These are phyloP conservation scores for Schizaphis graminum DNA, from an alignment of 2,888 invertebrate species.

Conservation along the genomic window DNA sequence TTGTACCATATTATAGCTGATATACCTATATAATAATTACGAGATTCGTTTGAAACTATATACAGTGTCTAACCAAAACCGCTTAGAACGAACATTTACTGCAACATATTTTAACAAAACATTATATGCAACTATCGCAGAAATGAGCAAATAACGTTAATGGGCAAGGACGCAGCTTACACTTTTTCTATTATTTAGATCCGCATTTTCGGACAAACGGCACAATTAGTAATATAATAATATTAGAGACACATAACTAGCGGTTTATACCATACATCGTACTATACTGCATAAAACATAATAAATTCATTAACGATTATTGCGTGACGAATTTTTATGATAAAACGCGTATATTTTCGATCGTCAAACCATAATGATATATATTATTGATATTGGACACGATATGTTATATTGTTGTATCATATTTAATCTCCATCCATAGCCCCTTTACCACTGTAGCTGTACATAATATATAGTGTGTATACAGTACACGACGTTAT, in stretches of 20 bases:
- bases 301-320: background rate
- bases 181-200: background rate
- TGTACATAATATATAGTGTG: background rate
- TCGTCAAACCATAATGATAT: too few species aligned
- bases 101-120: background rate
- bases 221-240: background rate
- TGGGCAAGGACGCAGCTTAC: too few species aligned
- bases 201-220: background rate
- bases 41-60: background rate
- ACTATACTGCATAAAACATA: background rate
- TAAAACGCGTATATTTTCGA: background rate
- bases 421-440: background rate
- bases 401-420: background rate
- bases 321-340: background rate
- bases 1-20: background rate
- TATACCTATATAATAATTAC: too few species aligned
- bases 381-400: background rate
- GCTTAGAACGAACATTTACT: background rate
- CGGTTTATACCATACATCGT: background rate
- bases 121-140: background rate
- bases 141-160: background rate
- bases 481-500: background rate
- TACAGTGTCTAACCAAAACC: background rate
- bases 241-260: background rate
- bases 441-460: background rate